Evolutionary conservation across 2,113 vertebrate species (phyloP).

Genomic region (Chaetura pelagica): DNA sequence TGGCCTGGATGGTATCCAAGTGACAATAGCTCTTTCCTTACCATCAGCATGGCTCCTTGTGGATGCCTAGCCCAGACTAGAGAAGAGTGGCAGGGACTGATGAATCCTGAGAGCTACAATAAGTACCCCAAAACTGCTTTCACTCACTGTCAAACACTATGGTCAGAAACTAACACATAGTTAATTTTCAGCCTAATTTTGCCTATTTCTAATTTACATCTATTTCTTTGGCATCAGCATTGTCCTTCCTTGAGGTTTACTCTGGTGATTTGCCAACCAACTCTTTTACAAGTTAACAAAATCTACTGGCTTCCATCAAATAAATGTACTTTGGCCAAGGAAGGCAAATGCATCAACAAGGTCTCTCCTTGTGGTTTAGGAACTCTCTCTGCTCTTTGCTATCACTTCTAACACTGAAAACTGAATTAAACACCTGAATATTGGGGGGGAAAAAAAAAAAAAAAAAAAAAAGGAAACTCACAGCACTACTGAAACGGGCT

Average conservation of each 20-base stretch:
- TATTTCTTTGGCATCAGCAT: not conserved
- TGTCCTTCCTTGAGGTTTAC: not conserved
- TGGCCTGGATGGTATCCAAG: not conserved
- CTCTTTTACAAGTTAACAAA: not conserved
- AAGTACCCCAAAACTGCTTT: not conserved
- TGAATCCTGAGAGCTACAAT: not conserved
- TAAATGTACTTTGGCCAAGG: not conserved
- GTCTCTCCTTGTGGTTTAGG: not conserved
- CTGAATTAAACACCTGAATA: not conserved
- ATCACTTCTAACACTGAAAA: not conserved
- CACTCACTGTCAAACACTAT: not conserved
- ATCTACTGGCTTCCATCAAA: not conserved
- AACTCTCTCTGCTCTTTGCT: not conserved
- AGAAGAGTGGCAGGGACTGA: not conserved
- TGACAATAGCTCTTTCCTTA: not conserved
- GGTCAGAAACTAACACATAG: not conserved
- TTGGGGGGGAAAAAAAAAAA: too few species aligned
- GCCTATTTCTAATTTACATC: not conserved
- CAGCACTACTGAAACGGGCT: slow-evolving; percentile 68
- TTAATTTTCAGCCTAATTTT: not conserved
- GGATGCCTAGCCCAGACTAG: not conserved
- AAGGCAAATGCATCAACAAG: not conserved
- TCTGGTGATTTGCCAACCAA: not conserved
- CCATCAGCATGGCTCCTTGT: too few species aligned
- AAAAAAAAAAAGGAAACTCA: slow-evolving; percentile 61